Evolutionary conservation across 2,113 vertebrate genomes (phyloP), one percentile per base, ranked within the genome.

Genomic region (Ciconia stormi): DNA sequence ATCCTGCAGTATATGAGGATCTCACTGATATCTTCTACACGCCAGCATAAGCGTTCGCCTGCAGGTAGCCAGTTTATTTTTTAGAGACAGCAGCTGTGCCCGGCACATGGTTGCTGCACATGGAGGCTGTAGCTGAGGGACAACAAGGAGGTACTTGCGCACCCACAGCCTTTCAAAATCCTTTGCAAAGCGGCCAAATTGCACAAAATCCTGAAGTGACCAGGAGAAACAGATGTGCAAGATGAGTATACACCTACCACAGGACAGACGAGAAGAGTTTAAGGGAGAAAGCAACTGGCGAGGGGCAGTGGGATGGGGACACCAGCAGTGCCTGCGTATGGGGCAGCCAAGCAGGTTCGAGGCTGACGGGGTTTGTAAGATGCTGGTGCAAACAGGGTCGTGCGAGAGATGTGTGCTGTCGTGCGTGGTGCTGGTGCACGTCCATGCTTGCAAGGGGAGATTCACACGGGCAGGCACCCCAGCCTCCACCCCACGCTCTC

Each of bases 341-440:
- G 40, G 74, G 16, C 65, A 53, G 16, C 36, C 42, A 40, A 44
- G 46, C 46, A 46, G 9, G 30, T 71, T n/a, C 0, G 8, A 70
- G 34, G 50, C 52, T 72, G 58, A 18, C 0, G 2, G 6, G 8
- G 18, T 26, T 34, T 86, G 21, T 49, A 32, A 82, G 66, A 52
- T 2, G 10, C 40, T 61, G 29, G 7, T 42, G 20, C 2, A 2
- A 88, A 70, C 7, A 29, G 26, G 30, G 18, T 23, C 15, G 0
- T 55, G n/a, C 22, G 18, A n/a, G 42, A 50, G 32, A 42, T 6
- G 6, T 25, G 7, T 2, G 2, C 22, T 36, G 16, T 29, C 0
- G 0, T 1, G 0, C 2, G 4, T 26, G 42, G 53, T 63, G 62
- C 47, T 27, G 44, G 47, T 6, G 0, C 3, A 1, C 6, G 1